Evolutionary conservation across 2,888 invertebrate genomes (phyloP), one percentile per base, ranked within the genome.

Genomic region (Leptopilina syphax): DNA sequence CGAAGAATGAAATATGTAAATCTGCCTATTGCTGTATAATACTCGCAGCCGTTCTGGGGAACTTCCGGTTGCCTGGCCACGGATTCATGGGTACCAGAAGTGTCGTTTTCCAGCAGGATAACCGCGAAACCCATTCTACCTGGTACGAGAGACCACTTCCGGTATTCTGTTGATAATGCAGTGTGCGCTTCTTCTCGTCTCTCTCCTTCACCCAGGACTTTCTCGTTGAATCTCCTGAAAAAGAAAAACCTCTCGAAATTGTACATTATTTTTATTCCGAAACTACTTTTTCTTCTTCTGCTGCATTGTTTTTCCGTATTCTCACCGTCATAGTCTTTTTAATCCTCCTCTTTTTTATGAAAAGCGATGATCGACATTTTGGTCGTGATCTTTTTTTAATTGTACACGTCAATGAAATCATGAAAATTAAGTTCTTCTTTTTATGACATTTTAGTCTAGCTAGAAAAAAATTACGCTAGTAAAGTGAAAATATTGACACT

Each of bases 81-180:
- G 81, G 78, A 84, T 84, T 83, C 80, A 84, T 44, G n/a, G 18
- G 57, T 50, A 50, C 79, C 83, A 86, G 86, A 86, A 85, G 86
- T 84, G 84, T 85, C 84, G 83, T 84, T 86, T 86, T 83, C 81
- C 81, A 79, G 79, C 68, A 83, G 85, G 86, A 86, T 83, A 76
- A 83, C 84, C 86, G 77, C 83, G 82, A 82, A 84, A 81, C 84
- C 81, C 79, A 65, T 79, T 81, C 82, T 83, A 82, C 67, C 79
- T 77, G 81, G 80, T 80, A 77, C 79, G 83, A 34, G 34, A 34
- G 34, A 81, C 83, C 85, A 80, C 85, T 86, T 85, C 85, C 85
- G 77, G 65, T 68, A 60, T 70, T 67, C 54, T 73, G 77, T 57
- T 34, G 73, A 57, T 73, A 73, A 73, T 34, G 57, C 57, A 57